Evolutionary conservation across 2,888 invertebrate genomes (phyloP), one percentile per base, ranked within the genome.

Genomic region (Melieria crassipennis): DNA sequence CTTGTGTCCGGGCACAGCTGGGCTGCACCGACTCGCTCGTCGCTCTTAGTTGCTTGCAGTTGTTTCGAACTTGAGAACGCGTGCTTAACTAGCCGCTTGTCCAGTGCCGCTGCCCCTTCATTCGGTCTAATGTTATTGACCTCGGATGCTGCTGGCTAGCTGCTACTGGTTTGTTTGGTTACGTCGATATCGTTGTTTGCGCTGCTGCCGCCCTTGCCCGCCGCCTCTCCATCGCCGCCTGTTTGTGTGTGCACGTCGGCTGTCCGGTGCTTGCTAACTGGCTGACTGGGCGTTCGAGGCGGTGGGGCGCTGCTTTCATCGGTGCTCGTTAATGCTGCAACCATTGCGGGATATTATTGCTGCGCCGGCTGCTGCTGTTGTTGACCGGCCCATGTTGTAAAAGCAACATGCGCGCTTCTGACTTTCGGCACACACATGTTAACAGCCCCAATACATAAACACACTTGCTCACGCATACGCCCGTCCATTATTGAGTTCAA

Each of bases 101-200:
- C 30, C 30, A 30, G 30, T 30, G 30, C 30, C 30, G 30, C 30
- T 30, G 30, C 30, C 2, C 30, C 30, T 30, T 64, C 50, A 13
- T 46, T 65, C 68, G 70, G 72, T 56, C 71, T 66, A 72, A 72
- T 71, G 75, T 64, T 72, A 71, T 75, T 75, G 75, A 75, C 72
- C 73, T 30, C 60, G 63, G 47, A 9, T 52, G 68, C 50, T 68
- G 60, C 61, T 56, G 48, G 30, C 66, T n/a, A 62, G 52, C 64
- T 66, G 63, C 65, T 65, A 66, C 60, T 58, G 46, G 64, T 50
- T 60, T 67, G 61, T 68, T 64, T 47, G 65, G 42, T 30, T 30
- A 30, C 57, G 55, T 68, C 65, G 55, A 60, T 58, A 16, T 30
- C 3, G 30, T 62, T 50, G 58, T 43, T 62, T 67, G 42, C 60